phyloP scores from a whole-genome alignment of 2,888 invertebrate genomes.

The Colletes collaris region DNA sequence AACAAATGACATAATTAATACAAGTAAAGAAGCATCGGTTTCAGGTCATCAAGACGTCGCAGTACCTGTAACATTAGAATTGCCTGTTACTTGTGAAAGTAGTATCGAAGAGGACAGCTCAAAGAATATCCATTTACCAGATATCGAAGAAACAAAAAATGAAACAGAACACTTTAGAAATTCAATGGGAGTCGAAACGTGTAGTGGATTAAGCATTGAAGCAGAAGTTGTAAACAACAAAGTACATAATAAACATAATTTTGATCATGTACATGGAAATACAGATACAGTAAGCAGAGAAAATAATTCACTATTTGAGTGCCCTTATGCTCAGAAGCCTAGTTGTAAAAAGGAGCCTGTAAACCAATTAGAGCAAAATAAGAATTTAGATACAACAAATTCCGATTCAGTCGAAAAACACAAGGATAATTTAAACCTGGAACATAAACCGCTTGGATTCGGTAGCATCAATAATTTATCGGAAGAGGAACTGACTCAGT shows the following conservation, averaged over 20 bases:
- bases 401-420: slow-evolving; percentile 36
- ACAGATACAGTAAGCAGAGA: slow-evolving; percentile 56
- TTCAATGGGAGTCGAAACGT: slow-evolving; percentile 31
- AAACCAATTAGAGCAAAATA: slow-evolving; percentile 61
- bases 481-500: slow-evolving; percentile 82
- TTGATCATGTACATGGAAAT: slow-evolving; percentile 73
- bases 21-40: slow-evolving; percentile 13
- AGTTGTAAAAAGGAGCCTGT: slow-evolving; percentile 66
- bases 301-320: slow-evolving; percentile 68
- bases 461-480: slow-evolving; percentile 79
- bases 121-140: slow-evolving; percentile 15
- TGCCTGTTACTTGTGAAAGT: slow-evolving; percentile 12
- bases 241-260: slow-evolving; percentile 9
- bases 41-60: slow-evolving; percentile 19
- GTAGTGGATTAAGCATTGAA: slow-evolving; percentile 7
- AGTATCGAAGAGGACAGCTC: slow-evolving; percentile 21
- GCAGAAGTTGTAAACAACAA: slow-evolving; percentile 25
- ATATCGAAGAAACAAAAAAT: neutral
- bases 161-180: slow-evolving; percentile 36
- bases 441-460: slow-evolving; percentile 73
- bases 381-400: slow-evolving; percentile 3
- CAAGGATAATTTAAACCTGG: slow-evolving; percentile 1
- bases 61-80: slow-evolving; percentile 6
- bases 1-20: slow-evolving; percentile 3
- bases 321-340: slow-evolving; percentile 55